Evolutionary conservation across 2,888 invertebrate genomes (phyloP).

Genomic region (Pherbina coryleti): DNA sequence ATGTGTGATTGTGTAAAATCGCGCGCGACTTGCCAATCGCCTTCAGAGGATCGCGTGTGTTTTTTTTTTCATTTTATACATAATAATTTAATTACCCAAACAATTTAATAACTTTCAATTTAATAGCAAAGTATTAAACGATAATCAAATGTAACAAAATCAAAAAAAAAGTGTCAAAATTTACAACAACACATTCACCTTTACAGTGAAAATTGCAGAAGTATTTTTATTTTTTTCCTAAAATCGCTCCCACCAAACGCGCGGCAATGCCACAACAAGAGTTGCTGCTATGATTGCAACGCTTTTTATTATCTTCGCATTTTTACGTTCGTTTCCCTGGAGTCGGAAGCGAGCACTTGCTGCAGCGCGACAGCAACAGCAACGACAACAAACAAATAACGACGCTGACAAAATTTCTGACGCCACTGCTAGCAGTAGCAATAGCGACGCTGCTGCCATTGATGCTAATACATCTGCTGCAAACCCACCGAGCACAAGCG

Average conservation of each 20-base stretch:
- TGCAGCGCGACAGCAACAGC: constrained; percentile 16
- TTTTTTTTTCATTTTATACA: too few relatives aligned
- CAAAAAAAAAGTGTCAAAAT: neutral
- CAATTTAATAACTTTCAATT: too few relatives aligned
- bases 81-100: too few relatives aligned
- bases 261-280: constrained; percentile 34
- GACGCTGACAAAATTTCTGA: constrained; percentile 6
- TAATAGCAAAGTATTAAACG: neutral
- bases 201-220: neutral
- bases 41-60: too few relatives aligned
- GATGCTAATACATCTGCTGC: neutral
- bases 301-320: constrained; percentile 68
- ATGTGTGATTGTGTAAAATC: too few relatives aligned
- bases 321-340: constrained; percentile 69
- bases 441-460: constrained; percentile 32
- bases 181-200: neutral
- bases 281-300: constrained; percentile 66
- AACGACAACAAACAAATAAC: constrained; percentile 35
- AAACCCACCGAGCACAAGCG: neutral
- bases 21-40: neutral
- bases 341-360: constrained; percentile 54
- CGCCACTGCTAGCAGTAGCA: constrained; percentile 39
- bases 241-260: constrained; percentile 12
- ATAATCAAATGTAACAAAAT: neutral
- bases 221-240: neutral